Percentiles rank a stretch among this genome's conserved stretches.
phyloP scores from a whole-genome alignment of 2,888 invertebrate genomes.

The Phyto melanocephala region DNA sequence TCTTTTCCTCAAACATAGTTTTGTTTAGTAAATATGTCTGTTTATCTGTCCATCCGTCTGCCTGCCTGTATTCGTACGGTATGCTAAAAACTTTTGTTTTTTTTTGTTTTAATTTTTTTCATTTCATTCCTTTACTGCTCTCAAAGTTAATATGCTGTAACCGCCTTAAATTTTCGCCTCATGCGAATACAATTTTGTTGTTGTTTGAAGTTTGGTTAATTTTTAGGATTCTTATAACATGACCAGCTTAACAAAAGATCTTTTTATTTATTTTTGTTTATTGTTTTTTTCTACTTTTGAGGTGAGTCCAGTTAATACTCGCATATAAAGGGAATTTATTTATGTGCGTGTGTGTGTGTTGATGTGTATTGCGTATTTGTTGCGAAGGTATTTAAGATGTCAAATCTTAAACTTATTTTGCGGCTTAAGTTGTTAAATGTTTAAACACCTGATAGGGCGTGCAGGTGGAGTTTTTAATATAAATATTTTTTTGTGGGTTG shows the following conservation, averaged over 20 bases:
- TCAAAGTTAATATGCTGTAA: conserved; percentile 68
- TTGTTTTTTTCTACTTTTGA: not conserved
- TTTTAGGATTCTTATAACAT: conserved; percentile 54
- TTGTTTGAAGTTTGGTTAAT: conserved; percentile 13
- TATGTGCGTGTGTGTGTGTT: not conserved
- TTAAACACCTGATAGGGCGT: conserved; percentile 73
- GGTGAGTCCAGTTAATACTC: conserved; percentile 36
- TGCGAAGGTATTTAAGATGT: conserved; percentile 58
- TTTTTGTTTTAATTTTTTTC: conserved; percentile 25
- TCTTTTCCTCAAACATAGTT: conserved; percentile 14
- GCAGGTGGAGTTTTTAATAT: conserved; percentile 70
- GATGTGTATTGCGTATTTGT: not conserved
- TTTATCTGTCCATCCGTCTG: not conserved
- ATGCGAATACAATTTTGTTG: conserved; percentile 38
- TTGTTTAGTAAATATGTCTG: conserved; percentile 21
- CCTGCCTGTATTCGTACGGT: conserved; percentile 29
- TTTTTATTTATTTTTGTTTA: not conserved
- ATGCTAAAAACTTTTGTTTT: conserved; percentile 45
- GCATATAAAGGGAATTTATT: not conserved
- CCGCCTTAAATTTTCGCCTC: conserved; percentile 68
- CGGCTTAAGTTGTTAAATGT: conserved; percentile 69
- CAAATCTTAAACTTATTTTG: conserved; percentile 70
- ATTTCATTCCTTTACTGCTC: conserved; percentile 48
- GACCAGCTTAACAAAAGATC: conserved; percentile 63
- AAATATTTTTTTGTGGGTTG: not conserved